These are phyloP conservation scores for Gymnodraco acuticeps DNA, from an alignment of 2,797 vertebrate species.

Conservation along the genomic window DNA sequence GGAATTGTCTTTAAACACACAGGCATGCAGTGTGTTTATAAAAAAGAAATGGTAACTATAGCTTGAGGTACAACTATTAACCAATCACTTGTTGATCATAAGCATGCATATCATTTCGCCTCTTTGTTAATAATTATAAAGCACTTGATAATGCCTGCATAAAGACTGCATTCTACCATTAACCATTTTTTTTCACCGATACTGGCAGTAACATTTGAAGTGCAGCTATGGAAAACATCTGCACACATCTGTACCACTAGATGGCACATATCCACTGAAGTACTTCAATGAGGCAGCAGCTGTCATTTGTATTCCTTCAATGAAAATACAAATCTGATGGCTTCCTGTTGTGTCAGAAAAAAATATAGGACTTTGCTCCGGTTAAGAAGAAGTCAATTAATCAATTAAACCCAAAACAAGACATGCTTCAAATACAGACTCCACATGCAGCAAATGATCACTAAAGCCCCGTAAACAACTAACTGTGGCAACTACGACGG, in stretches of 20 bases:
- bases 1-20: neutral
- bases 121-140: no score
- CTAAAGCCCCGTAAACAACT: constrained; percentile 17
- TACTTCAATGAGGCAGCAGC: constrained; percentile 5
- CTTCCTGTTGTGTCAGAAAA: constrained; percentile 1
- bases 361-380: neutral
- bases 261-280: constrained; percentile 63
- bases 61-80: no score
- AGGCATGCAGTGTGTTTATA: neutral
- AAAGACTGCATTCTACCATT: no score
- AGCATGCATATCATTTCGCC: no score
- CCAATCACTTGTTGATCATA: no score
- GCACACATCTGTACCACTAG: constrained; percentile 68
- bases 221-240: constrained; percentile 61
- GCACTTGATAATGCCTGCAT: no score
- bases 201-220: neutral
- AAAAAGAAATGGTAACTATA: no score
- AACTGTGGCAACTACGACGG: constrained; percentile 13
- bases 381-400: constrained; percentile 13
- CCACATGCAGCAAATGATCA: constrained; percentile 18
- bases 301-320: constrained; percentile 35
- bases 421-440: constrained; percentile 15
- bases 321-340: constrained; percentile 20
- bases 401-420: constrained; percentile 14
- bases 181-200: neutral